Conservation (phyloP, 2,113 vertebrate genomes). For the Varanus salvator region DNA sequence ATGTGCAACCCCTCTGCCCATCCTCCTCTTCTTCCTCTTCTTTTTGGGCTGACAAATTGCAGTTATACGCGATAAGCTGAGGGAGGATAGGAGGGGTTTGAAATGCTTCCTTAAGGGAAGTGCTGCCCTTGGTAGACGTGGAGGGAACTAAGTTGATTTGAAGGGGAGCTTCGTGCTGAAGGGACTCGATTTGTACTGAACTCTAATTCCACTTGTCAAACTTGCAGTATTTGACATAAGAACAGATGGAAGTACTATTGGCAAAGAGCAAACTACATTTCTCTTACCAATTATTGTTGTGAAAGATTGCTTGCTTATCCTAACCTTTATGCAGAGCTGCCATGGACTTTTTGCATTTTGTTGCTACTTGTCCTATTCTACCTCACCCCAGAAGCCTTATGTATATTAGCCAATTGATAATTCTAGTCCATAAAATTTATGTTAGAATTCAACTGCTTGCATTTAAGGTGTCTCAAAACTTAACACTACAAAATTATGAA, state of each 20-base stretch:
- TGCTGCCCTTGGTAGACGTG: not conserved
- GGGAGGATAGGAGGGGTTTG: not conserved
- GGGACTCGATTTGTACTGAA: not conserved
- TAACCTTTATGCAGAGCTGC: not conserved
- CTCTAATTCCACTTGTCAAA: not conserved
- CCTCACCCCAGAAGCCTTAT: not conserved
- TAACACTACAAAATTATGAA: not conserved
- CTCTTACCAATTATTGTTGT: not conserved
- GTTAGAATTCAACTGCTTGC: no score
- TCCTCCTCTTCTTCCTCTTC: no score
- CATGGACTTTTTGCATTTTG: not conserved
- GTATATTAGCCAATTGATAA: not conserved
- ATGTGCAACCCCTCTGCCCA: no score
- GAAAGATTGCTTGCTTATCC: not conserved
- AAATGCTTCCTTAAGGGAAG: not conserved
- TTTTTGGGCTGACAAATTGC: not conserved
- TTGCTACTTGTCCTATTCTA: not conserved
- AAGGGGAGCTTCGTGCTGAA: not conserved
- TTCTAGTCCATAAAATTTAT: not conserved
- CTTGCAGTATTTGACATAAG: not conserved
- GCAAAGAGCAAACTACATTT: not conserved
- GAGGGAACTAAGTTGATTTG: not conserved
- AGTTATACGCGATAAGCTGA: not conserved
- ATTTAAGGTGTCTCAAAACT: not conserved
- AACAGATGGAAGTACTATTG: not conserved